Evolutionary conservation across 2,888 invertebrate species (phyloP), one percentile per base, ranked within the genome.

Genomic region (Digitonthophagus gazella): DNA sequence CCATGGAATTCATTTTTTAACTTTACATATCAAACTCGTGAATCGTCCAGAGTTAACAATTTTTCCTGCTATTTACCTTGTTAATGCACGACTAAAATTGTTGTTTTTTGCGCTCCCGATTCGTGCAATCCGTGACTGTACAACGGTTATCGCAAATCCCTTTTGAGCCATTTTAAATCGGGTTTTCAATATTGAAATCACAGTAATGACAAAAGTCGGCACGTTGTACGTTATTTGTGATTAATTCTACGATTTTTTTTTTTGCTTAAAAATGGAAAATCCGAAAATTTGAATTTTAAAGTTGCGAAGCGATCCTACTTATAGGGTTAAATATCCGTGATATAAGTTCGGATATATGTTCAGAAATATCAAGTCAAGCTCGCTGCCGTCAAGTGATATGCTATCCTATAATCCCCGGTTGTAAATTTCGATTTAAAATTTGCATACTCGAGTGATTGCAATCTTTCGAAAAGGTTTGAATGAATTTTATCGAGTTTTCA

Each of bases 341-440:
- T 44, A 44, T 44, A 44, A 44, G 3, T 11, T 11, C 1, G 28
- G 28, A 44, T n/a, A 44, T 44, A 44, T 44, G n/a, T 44, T 44
- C 3, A 1, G 28, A 44, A 44, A 44, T 44, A 44, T 44, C 28
- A 61, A 61, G 16, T 61, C 57, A 14, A 57, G n/a, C 18, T 14
- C 19, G 16, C 61, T 61, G 61, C 15, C 8, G 20, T 20, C 20
- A 61, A n/a, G 19, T 61, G 61, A 61, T 61, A 61, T 14, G 18
- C 18, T 61, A 61, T 61, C 61, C 18, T 61, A 6, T 18, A 61
- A 61, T 61, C 61, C 18, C 1, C n/a, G n/a, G 18, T 18, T 44
- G 20, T 6, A 61, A 61, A 19, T 61, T 61, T 61, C 61, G 61
- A 61, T 61, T 61, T 61, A 61, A 15, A 61, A 61, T 61, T 61